Evolutionary conservation across 2,797 vertebrate species (phyloP).

Genomic region (Pseudopleuronectes americanus): DNA sequence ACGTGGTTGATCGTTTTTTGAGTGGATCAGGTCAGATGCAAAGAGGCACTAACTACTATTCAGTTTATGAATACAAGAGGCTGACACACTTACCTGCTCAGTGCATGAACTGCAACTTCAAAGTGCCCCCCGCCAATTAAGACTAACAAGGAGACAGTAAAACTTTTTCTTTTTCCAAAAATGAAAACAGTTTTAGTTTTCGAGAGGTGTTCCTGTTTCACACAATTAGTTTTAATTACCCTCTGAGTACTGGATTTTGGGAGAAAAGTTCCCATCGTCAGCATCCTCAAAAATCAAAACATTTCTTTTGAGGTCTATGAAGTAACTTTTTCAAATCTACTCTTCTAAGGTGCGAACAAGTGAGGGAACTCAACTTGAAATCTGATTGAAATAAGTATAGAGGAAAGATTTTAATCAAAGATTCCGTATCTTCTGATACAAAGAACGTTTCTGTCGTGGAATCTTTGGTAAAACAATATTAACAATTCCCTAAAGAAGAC

Average conservation of each 20-base stretch:
- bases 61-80: neutral
- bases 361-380: neutral
- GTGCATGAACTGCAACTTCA: neutral
- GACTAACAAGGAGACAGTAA: neutral
- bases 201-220: constrained; percentile 7
- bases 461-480: too few species aligned
- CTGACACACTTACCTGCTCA: neutral
- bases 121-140: neutral
- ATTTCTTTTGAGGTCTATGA: neutral
- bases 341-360: neutral
- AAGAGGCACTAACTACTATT: too few species aligned
- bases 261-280: neutral
- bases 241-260: neutral
- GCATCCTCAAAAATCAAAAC: neutral
- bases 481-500: too few species aligned
- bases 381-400: neutral
- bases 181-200: neutral
- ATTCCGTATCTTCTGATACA: neutral
- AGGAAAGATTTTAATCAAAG: neutral
- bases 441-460: too few species aligned
- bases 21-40: neutral
- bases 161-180: constrained; percentile 1
- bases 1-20: constrained; percentile 2
- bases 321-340: neutral
- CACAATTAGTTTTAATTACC: constrained; percentile 11